These are phyloP conservation scores for Neosilurus mollespiculum DNA, from an alignment of 2,797 vertebrate species.

Conservation along the genomic window DNA sequence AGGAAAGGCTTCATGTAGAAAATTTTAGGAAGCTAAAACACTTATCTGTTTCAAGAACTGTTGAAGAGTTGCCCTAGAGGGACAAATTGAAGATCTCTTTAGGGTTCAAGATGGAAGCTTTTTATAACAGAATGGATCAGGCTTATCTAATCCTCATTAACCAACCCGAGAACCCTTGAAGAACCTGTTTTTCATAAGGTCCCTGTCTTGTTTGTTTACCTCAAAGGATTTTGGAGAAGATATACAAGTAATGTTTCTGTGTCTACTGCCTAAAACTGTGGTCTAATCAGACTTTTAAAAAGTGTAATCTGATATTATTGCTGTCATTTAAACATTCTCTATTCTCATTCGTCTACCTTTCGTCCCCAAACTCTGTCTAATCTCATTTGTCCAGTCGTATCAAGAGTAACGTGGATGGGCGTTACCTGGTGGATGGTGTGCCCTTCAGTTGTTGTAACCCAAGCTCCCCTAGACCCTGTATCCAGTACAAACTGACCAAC, in stretches of 20 bases:
- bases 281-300: background rate
- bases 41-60: too few relatives aligned
- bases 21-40: background rate
- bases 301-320: background rate
- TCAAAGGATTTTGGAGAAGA: background rate
- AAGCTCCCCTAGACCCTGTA: slow-evolving; percentile 79
- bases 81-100: background rate
- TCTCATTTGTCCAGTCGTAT: slow-evolving; percentile 67
- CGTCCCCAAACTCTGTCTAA: background rate
- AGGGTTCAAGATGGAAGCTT: background rate
- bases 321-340: background rate
- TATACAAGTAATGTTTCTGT: background rate
- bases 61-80: background rate
- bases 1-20: background rate
- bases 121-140: background rate
- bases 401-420: slow-evolving; percentile 82
- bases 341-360: background rate
- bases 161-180: background rate
- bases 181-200: background rate
- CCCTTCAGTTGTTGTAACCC: slow-evolving; percentile 86
- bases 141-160: too few relatives aligned
- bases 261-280: background rate
- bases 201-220: too few relatives aligned
- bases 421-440: slow-evolving; percentile 79
- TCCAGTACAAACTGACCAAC: slow-evolving; percentile 80